A percentile compares a stretch with the other conserved stretches of the same genome.
phyloP scores from a whole-genome alignment of 2,113 vertebrate species.

The Mustela nigripes region DNA sequence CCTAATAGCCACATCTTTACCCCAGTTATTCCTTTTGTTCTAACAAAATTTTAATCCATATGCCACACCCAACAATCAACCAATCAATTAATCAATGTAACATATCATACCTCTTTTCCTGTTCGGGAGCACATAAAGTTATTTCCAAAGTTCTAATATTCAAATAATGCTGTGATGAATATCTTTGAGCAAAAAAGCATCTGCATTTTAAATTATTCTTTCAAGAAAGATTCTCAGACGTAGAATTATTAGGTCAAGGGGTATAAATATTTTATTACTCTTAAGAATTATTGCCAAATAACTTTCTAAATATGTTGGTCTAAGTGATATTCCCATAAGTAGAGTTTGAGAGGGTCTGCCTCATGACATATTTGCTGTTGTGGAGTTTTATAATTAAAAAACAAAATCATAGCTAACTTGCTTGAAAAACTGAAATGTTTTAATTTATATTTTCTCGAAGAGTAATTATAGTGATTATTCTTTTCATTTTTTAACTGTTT shows the following conservation, averaged over 20 bases:
- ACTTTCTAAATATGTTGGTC: conserved; percentile 1
- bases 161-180: conserved; percentile 10
- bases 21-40: not conserved
- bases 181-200: not conserved
- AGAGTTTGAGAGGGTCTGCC: not conserved
- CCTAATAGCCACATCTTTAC: not conserved
- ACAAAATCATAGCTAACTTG: not conserved
- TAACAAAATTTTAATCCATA: not conserved
- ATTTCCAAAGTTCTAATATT: conserved; percentile 13
- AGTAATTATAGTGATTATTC: not conserved
- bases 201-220: conserved; percentile 32
- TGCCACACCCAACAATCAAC: not conserved
- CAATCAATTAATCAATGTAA: not conserved
- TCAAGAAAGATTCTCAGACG: conserved; percentile 11
- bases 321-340: conserved; percentile 2
- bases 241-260: conserved; percentile 26
- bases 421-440: not conserved
- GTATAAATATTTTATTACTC: conserved; percentile 56
- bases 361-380: not conserved
- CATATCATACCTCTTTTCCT: not conserved
- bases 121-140: not conserved
- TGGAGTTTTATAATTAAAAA: not conserved
- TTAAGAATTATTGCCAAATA: conserved; percentile 31
- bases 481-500: not conserved
- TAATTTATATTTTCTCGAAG: not conserved